Percentiles rank a stretch among this genome's conserved stretches.
Conservation (phyloP, 2,797 vertebrate species). For the Sebastes nivosus region DNA sequence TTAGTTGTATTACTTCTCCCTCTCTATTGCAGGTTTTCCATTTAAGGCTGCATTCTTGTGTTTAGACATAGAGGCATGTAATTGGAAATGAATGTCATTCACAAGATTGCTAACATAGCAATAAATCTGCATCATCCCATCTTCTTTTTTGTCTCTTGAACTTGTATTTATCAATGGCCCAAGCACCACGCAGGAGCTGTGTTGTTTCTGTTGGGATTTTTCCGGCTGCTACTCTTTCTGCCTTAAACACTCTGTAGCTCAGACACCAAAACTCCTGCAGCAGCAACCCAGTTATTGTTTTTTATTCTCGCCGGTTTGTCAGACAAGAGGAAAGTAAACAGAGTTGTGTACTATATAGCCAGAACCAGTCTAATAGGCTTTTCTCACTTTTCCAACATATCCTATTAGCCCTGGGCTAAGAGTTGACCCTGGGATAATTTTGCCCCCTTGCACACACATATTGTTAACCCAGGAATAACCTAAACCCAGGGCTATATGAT, state of each 20-base stretch:
- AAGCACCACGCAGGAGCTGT: neutral
- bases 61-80: neutral
- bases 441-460: fast-evolving
- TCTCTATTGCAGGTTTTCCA: constrained; percentile 26
- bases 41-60: constrained; percentile 15
- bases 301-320: neutral
- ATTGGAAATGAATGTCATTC: neutral
- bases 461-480: neutral
- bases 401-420: neutral
- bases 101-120: neutral
- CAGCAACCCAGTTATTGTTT: neutral
- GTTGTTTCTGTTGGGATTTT: neutral
- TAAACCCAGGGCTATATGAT: no score
- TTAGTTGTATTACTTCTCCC: constrained; percentile 21
- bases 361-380: neutral
- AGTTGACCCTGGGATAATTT: neutral
- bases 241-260: neutral
- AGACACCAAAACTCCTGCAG: neutral
- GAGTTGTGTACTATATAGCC: neutral
- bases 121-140: neutral
- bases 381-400: neutral
- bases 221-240: neutral
- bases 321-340: neutral
- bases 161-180: neutral
- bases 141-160: neutral